Evolutionary conservation across 2,888 invertebrate species (phyloP), one percentile per base, ranked within the genome.

Genomic region (Apomyelois bistriatella): DNA sequence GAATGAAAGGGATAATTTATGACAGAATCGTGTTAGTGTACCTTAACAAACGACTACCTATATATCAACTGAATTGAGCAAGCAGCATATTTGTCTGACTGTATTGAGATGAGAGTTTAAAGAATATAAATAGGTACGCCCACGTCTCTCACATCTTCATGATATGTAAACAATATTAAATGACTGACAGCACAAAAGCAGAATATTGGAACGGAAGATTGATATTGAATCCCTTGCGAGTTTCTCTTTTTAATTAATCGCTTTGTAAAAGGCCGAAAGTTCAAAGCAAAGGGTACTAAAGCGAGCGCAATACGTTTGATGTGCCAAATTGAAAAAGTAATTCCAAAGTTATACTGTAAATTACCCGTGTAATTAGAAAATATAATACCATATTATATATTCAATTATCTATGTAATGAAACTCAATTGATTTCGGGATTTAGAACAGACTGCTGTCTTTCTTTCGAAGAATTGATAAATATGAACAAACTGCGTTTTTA

Each of bases 231-330:
- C 68, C 66, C 60, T 67, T 64, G 58, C 56, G 62, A 62, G 61
- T 63, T 67, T 63, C 62, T 64, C 64, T 70, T 79, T 79, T 79
- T 76, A 78, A 80, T 80, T 77, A 80, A 76, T 78, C 70, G 68
- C 74, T 70, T 77, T 76, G 71, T 68, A 68, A 67, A 38, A 71
- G 63, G 68, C 63, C 61, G 58, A 55, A 63, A 71, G 70, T 69
- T 75, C 76, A 77, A 74, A 78, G 73, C 70, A 70, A 72, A 70
- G 69, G 73, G 68, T 69, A 22, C 66, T 55, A 54, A 58, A 58
- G 60, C 68, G 65, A 63, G 63, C 57, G 59, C 61, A 62, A 66
- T 64, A 43, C 66, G 65, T 62, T 64, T 68, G 58, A 48, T 37
- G 37, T 13, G 52, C 58, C 58, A 65, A 70, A 66, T 68, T 64